Evolutionary conservation across 2,797 vertebrate species (phyloP), one percentile per base, ranked within the genome.

Genomic region (Pangasius mekongensis): DNA sequence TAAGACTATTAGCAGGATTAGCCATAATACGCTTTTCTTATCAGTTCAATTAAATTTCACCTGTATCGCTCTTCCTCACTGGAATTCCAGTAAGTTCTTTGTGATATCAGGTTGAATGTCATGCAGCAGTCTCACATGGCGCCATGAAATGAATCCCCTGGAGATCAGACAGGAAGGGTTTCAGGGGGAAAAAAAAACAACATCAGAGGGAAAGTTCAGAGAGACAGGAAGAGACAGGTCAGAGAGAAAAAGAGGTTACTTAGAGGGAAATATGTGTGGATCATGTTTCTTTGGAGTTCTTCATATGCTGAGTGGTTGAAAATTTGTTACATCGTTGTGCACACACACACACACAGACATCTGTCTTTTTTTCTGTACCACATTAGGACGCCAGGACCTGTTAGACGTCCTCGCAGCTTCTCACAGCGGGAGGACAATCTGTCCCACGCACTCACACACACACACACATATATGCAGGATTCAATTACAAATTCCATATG

Each of bases 231-330:
- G 33, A 74, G 80, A 86, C 62, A 85, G 54, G 86, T 39, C 56
- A 83, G 84, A 67, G 85, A 86, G 5, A 47, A 47, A 47, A 73
- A 56, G 87, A 85, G 81, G 83, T 18, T 56, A 76, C 18, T 30
- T 33, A 0, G 73, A 58, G 62, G 22, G 80, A 86, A 73, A 13
- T n/a, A 69, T 22, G 74, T 66, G 62, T 77, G 36, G 43, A 33
- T 54, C 27, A 7, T 66, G 43, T 58, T n/a, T 16, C 88, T 81
- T 81, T 87, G 9, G 54, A 81, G 71, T 84, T 76, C 22, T 89
- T 91, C 90, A 90, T 92, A 92, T 89, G 89, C 92, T 92, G 91
- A 94, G 91, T 86, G 89, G 90, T 93, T 94, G 94, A 95, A 94
- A 94, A 92, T 93, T 94, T 91, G 89, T 93, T 94, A 94, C 94